A percentile compares a stretch with the other conserved stretches of the same genome.
Evolutionary conservation across 2,888 invertebrate species (phyloP).

Genomic region (Pharmacophagus antenor): DNA sequence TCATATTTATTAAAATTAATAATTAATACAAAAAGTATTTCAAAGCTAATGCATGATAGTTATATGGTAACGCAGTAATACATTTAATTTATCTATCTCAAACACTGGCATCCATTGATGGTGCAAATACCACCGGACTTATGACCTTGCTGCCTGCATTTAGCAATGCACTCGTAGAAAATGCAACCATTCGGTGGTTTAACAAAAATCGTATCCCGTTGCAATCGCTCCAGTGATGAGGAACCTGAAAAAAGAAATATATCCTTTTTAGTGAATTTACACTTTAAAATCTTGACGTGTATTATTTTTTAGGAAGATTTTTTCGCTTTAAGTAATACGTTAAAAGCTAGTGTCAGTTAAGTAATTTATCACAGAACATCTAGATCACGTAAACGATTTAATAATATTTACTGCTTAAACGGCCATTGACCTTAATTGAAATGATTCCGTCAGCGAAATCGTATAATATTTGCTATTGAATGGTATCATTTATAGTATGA

Average conservation of each 20-base stretch:
- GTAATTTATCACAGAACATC: too few species aligned
- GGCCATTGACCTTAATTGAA: too few species aligned
- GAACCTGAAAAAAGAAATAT: constrained; percentile 10
- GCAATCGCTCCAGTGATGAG: constrained; percentile 12
- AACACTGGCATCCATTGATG: constrained; percentile 58
- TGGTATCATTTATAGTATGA: too few species aligned
- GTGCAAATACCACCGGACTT: constrained; percentile 56
- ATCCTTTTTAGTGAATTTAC: too few species aligned
- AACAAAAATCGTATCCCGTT: constrained; percentile 38
- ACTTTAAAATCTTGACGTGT: too few species aligned
- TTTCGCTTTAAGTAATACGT: too few species aligned
- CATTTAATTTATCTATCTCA: constrained; percentile 36
- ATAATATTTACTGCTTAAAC: too few species aligned
- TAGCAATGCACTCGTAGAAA: constrained; percentile 59
- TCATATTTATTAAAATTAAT: neutral
- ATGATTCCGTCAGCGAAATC: too few species aligned
- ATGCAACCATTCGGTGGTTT: constrained; percentile 52
- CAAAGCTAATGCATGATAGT: neutral
- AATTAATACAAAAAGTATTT: neutral
- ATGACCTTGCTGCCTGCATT: constrained; percentile 49
- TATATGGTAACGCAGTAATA: neutral
- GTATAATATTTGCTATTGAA: too few species aligned
- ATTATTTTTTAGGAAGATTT: too few species aligned
- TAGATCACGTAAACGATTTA: too few species aligned
- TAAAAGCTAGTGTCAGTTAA: too few species aligned